phyloP scores from a whole-genome alignment of 2,113 vertebrate genomes.

The Ochotona princeps region DNA sequence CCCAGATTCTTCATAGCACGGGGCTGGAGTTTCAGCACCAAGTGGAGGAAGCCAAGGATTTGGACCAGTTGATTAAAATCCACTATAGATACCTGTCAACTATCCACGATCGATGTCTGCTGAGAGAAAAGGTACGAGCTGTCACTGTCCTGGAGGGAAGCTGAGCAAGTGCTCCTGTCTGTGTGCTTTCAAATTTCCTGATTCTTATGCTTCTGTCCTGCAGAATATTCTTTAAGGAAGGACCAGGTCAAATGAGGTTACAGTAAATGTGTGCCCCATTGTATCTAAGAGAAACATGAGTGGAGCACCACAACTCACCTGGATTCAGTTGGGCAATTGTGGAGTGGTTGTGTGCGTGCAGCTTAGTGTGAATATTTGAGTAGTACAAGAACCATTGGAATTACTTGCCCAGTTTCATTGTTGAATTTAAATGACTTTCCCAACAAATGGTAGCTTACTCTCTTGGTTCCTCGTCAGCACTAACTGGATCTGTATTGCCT shows the following conservation, averaged over 20 bases:
- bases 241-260: background rate
- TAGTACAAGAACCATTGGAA: background rate
- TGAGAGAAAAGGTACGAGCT: conserved; percentile 94
- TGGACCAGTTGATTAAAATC: conserved; percentile 99
- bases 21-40: conserved; percentile 99
- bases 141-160: background rate
- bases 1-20: conserved; percentile 97
- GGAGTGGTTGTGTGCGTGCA: background rate
- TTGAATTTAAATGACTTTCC: background rate
- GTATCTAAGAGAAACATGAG: background rate
- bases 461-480: fast-evolving
- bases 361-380: background rate
- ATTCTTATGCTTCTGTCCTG: background rate
- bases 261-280: background rate
- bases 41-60: conserved; percentile 97
- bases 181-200: background rate
- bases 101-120: conserved; percentile 96
- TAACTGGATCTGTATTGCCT: fast-evolving
- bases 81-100: conserved; percentile 98
- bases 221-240: background rate
- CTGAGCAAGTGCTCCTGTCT: background rate
- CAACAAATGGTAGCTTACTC: background rate
- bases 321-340: background rate
- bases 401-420: background rate
- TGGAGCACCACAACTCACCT: too few relatives aligned